Base-by-base conservation (phyloP, 2,113 vertebrate species). In the Phaethon lepturus region DNA sequence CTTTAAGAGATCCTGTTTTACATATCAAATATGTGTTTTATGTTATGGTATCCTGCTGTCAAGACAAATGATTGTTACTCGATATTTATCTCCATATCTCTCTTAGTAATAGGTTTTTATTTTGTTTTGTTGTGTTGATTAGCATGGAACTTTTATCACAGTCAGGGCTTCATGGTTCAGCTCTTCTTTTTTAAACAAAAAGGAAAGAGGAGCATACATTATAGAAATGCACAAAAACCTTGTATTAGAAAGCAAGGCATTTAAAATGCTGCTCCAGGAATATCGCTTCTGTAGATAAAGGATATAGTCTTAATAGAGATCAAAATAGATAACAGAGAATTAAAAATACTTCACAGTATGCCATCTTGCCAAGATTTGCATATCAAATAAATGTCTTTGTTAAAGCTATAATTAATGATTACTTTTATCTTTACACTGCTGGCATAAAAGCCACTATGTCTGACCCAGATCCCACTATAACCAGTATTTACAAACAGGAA, bases 21-120 rank as follows among this genome's bases (percentile, higher is more conserved):
- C 68, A 93, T 93, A 92, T 86, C 86, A 95, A 97, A 91, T 95
- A 78, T 91, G 49, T 88, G 68, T 40, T 93, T 93, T 96, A 45
- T 67, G 16, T 74, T 92, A 40, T 73, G 24, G 45, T 91, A 90
- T 63, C 35, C 63, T 77, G 35, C 50, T 93, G 71, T 83, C 78
- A 93, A 77, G 87, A 83, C 29, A 93, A 95, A 88, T 0, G n/a
- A 60, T 49, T 72, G 84, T 92, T 93, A 56, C 55, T 79, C 67
- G 38, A 35, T 90, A 47, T 88, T 86, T 96, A 45, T 93, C 52
- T 93, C 58, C 35, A 6, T 81, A 62, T 69, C 64, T 69, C 16
- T 76, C 53, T 64, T 73, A 81, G 6, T 38, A 59, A 63, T 55
- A 75, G 3, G 1, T 68, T 91, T 84, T 77, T 80, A 13, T 11